A percentile compares a stretch with the other conserved stretches of the same genome.
These are phyloP conservation scores for Sphaeramia orbicularis DNA, from an alignment of 2,797 vertebrate genomes.

Conservation along the genomic window DNA sequence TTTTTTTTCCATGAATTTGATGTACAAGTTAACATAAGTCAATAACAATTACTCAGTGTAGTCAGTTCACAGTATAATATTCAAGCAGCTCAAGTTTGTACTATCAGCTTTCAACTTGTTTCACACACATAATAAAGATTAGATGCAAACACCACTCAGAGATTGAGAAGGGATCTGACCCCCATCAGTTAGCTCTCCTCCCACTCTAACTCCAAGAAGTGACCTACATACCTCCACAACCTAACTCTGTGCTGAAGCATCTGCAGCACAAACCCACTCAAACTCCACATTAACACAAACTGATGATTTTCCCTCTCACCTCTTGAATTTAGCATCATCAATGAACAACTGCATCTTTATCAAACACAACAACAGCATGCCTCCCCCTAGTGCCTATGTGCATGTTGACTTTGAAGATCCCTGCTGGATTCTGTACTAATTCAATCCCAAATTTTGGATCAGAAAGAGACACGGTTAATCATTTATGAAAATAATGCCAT, in stretches of 20 bases:
- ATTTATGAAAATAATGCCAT: background rate
- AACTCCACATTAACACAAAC: background rate
- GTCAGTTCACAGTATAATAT: no score
- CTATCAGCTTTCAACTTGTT: background rate
- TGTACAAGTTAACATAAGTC: background rate
- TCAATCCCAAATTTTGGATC: constrained; percentile 3
- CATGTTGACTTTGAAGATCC: constrained; percentile 23
- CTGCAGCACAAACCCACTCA: constrained; percentile 19
- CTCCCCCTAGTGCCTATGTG: constrained; percentile 73
- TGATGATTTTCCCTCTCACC: background rate
- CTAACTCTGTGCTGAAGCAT: background rate
- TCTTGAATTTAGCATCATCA: constrained; percentile 29
- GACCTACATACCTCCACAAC: constrained; percentile 30
- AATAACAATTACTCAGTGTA: background rate
- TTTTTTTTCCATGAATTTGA: background rate
- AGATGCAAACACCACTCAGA: background rate
- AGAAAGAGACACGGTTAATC: constrained; percentile 1
- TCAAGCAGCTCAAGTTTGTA: background rate
- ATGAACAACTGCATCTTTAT: constrained; percentile 51
- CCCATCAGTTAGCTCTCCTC: constrained; percentile 24
- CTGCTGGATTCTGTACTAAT: background rate
- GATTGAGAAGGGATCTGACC: constrained; percentile 10
- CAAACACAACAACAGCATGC: constrained; percentile 58
- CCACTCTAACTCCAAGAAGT: constrained; percentile 15
- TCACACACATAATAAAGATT: constrained; percentile 1